Evolutionary conservation across 2,797 vertebrate genomes (phyloP).

Genomic region (Telmatherina bonti): DNA sequence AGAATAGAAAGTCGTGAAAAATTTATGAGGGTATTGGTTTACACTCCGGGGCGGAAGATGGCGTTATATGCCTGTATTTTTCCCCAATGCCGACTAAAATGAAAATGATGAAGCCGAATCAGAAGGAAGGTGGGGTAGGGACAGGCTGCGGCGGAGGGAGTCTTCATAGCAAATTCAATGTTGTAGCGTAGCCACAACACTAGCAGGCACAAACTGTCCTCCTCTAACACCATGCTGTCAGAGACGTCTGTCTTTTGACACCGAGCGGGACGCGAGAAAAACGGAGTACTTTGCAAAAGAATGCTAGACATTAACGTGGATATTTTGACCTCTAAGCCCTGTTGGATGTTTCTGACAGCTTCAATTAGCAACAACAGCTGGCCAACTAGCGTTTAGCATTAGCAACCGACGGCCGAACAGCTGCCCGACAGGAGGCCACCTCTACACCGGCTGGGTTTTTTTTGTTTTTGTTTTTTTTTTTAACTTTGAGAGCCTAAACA

Average conservation of each 20-base stretch:
- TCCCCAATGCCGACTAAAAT: not conserved
- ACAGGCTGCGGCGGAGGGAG: slow-evolving; percentile 15
- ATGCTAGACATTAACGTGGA: slow-evolving; percentile 9
- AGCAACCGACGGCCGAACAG: slow-evolving; percentile 33
- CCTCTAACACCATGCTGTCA: slow-evolving; percentile 24
- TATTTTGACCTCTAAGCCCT: not conserved
- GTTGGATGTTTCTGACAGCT: slow-evolving; percentile 11
- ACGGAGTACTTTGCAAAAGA: not conserved
- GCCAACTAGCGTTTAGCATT: slow-evolving; percentile 53
- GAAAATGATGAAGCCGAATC: not conserved
- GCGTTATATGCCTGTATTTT: not conserved
- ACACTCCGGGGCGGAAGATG: slow-evolving; percentile 43
- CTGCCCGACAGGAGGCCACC: slow-evolving; percentile 72
- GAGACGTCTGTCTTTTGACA: not conserved
- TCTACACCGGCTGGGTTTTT: slow-evolving; percentile 64
- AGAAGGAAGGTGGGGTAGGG: not conserved
- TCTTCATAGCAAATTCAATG: not conserved
- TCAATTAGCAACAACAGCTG: slow-evolving; percentile 33
- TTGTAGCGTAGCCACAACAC: not conserved
- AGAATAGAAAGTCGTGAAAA: no score
- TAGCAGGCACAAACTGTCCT: not conserved
- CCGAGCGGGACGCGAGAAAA: not conserved
- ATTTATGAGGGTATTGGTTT: not conserved
- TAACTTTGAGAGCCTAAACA: slow-evolving; percentile 59
- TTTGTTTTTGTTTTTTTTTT: no score